Evolutionary conservation across 2,797 vertebrate species (phyloP), one percentile per base, ranked within the genome.

Genomic region (Sebastolobus altivelis): DNA sequence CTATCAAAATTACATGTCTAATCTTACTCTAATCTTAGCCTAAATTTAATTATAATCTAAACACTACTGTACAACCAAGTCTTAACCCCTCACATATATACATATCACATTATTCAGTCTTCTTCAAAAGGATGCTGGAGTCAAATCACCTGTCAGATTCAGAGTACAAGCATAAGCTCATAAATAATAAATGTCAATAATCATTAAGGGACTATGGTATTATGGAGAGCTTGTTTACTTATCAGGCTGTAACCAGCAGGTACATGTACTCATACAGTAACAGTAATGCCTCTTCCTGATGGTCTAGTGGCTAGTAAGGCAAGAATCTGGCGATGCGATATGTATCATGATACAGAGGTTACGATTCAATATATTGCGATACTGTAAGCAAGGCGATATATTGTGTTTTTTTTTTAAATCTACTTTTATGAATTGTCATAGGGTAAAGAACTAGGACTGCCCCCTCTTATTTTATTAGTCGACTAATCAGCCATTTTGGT

Each of bases 141-240:
- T 68, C 63, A 20, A 40, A 69, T 75, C 66, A 78, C 46, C 67
- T 59, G 67, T 78, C 65, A 29, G 11, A 74, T n/a, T 71, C 18
- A 77, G 12, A 2, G 31, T 10, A 37, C n/a, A 18, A 60, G 1
- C 11, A 80, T 13, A 55, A 54, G 8, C 33, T 61, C 4, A 40
- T 63, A 33, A 52, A 89, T 73, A 63, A 71, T 29, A 46, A 25
- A 78, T 62, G 18, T 10, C 11, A 74, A 20, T 37, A 73, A 77
- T 8, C 65, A 25, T 35, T 65, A 20, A 46, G 35, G 72, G 52
- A 69, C 22, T 13, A 13, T 25, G n/a, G 22, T 52, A 43, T 74
- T 72, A 55, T 65, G 29, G 22, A 72, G 49, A 69, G 58, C 20
- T 63, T 75, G 46, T 78, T 81, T 72, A 69, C 72, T 67, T 55